Evolutionary conservation across 2,797 vertebrate genomes (phyloP), one percentile per base, ranked within the genome.

Genomic region (Triplophysa yarkandensis): DNA sequence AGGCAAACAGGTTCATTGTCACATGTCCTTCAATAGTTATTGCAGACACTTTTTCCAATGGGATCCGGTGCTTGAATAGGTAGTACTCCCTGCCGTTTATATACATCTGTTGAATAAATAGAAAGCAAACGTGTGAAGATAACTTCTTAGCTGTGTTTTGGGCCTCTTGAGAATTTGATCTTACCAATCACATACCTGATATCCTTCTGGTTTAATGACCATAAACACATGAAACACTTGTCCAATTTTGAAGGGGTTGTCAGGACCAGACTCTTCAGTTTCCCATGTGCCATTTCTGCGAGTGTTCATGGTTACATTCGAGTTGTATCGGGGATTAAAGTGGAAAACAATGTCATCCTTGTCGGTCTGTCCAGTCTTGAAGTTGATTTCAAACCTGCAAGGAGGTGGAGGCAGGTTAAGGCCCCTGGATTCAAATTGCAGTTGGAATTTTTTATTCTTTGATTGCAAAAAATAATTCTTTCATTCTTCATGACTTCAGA

Each of bases 341-440:
- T 66, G 61, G 16, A 77, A 77, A 17, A 68, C 75, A 10, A 41
- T 32, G 11, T 77, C 61, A 66, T 65, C 68, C 1, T 17, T 25
- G 6, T 41, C 25, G 17, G 61, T 30, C 34, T 41, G 52, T 1
- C 68, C 75, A 6, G 52, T 77, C 28, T 77, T 62, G 30, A 77
- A 60, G 57, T 77, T 77, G 17, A 77, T 71, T 21, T 1, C 14
- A 66, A 77, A 71, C 13, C 75, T 77, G 43, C 25, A 61, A 43
- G 4, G 28, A 76, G 44, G 2, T 8, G 8, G 23, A 68, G n/a
- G 46, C 11, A 39, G 1, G 11, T 43, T n/a, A n/a, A n/a, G n/a
- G n/a, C n/a, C n/a, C n/a, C n/a, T n/a, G n/a, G n/a, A n/a, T n/a
- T n/a, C n/a, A n/a, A n/a, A n/a, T n/a, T n/a, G n/a, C n/a, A n/a